These are phyloP conservation scores for Catagonus wagneri DNA, from an alignment of 2,113 vertebrate species.

Conservation along the genomic window DNA sequence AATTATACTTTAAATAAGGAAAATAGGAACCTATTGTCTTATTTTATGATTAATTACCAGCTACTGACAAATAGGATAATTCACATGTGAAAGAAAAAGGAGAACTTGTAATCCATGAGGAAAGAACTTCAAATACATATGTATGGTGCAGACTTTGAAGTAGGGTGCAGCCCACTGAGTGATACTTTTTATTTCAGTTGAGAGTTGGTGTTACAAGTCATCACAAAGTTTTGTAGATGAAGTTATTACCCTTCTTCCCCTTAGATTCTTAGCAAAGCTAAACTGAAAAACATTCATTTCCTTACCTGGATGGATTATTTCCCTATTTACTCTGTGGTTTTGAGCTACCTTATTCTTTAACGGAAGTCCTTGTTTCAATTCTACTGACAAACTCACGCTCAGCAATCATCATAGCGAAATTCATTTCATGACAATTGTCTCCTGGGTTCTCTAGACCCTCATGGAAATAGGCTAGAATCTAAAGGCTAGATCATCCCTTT, in stretches of 20 bases:
- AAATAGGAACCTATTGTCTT: not conserved
- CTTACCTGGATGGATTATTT: not conserved
- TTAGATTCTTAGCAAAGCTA: not conserved
- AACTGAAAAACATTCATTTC: not conserved
- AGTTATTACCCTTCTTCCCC: not conserved
- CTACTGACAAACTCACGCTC: not conserved
- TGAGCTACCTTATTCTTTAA: not conserved
- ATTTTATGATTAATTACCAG: not conserved
- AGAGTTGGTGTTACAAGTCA: not conserved
- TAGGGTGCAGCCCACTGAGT: not conserved
- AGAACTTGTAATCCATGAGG: not conserved
- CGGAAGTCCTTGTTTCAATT: conserved; percentile 8
- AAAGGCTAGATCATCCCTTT: not conserved
- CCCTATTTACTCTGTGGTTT: not conserved
- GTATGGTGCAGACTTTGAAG: not conserved
- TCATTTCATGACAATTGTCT: not conserved
- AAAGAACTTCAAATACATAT: not conserved
- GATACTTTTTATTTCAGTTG: not conserved
- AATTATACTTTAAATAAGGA: not conserved
- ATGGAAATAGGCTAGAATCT: not conserved
- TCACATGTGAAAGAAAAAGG: not conserved
- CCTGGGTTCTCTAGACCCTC: not conserved
- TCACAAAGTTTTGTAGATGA: not conserved
- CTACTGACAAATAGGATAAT: not conserved
- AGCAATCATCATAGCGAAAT: not conserved